Evolutionary conservation across 2,888 invertebrate genomes (phyloP), one percentile per base, ranked within the genome.

Genomic region (Gymnoscelis rufifasciata): DNA sequence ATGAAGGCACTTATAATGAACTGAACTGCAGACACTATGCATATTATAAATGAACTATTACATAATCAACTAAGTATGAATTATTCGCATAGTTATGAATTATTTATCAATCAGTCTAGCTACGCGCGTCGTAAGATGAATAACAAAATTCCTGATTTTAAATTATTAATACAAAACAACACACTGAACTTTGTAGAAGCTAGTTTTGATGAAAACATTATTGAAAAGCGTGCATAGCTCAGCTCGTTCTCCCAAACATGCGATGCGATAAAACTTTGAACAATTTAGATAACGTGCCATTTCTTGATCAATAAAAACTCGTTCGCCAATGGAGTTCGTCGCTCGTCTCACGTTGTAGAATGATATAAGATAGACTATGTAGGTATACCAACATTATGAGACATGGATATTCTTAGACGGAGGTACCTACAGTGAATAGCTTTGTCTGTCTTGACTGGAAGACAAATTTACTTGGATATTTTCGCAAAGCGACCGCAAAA

Each of bases 231-330:
- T 26, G 8, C 35, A 8, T 14, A 26, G 13, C n/a, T 5, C 31
- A 39, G n/a, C 8, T 33, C 14, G 13, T 14, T 1, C n/a, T 14
- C 14, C 14, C 14, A 15, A 31, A 31, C 36, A 29, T 43, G 51
- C 42, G 51, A 49, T 54, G 51, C 42, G 51, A 49, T 54, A 57
- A 53, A 49, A 53, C 14, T 31, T 4, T 13, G 14, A 14, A 15
- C 5, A 31, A 2, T 5, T 13, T 8, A 14, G 31, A 39, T 43
- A 19, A 19, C 40, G 29, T 44, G 37, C 35, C 38, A 36, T 44
- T 41, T 60, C 48, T 57, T 41, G 54, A 59, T 60, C 44, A 55
- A 56, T 45, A 46, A 42, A 39, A 26, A 41, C 42, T 43, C 39
- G 44, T 44, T 48, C 29, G 38, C 12, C 11, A 28, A 30, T 27